Conservation (phyloP, 1,140 invertebrate genomes). For the Hylaeus anthracinus region DNA sequence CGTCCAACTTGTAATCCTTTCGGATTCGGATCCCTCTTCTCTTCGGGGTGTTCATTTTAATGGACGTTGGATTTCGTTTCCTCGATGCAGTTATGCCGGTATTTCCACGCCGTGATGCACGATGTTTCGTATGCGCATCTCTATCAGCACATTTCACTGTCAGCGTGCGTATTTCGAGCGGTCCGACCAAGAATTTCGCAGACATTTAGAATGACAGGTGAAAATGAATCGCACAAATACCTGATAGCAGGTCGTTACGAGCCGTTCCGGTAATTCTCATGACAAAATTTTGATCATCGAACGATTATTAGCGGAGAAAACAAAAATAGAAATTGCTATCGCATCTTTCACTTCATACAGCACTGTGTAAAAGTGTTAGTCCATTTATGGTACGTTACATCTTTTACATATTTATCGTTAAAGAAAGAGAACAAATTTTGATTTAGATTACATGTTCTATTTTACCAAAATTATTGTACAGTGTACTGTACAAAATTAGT, state of each 20-base stretch:
- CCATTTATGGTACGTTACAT: too few species aligned
- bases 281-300: neutral
- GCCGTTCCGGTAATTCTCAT: neutral
- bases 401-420: too few species aligned
- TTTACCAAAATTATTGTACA: too few species aligned
- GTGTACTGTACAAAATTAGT: too few species aligned
- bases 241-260: slow-evolving; percentile 1
- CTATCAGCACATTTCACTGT: slow-evolving; percentile 33
- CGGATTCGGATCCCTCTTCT: slow-evolving; percentile 22
- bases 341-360: too few species aligned
- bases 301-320: too few species aligned
- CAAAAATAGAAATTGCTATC: too few species aligned
- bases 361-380: too few species aligned
- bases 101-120: neutral
- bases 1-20: slow-evolving; percentile 40
- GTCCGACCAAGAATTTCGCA: neutral
- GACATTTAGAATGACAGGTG: slow-evolving; percentile 16
- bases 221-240: slow-evolving; percentile 22
- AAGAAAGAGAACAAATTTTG: too few species aligned
- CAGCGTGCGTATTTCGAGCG: neutral
- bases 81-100: slow-evolving; percentile 24
- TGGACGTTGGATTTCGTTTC: slow-evolving; percentile 21
- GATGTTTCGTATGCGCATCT: slow-evolving; percentile 24
- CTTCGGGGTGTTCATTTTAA: slow-evolving; percentile 34
- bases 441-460: too few species aligned